Base-by-base conservation (phyloP, 2,113 vertebrate species). In the Orycteropus afer region DNA sequence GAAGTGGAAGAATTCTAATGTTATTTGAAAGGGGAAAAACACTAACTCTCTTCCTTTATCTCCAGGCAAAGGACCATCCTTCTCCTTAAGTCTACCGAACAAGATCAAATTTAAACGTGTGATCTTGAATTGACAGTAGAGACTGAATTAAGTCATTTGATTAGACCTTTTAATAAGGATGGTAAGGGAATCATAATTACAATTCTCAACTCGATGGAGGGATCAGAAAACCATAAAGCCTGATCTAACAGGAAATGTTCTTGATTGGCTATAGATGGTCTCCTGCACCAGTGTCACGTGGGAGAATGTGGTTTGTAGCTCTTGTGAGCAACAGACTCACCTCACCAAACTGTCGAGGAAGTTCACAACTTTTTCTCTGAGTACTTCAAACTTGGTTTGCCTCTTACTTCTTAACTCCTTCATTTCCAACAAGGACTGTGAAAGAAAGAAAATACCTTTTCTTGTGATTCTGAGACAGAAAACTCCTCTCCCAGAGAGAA, bases 381-480 rank as follows among this genome's bases (percentile, higher is more conserved):
- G 99, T 82, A 97, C 80, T 98, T 99, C 99, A 98, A 99, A 99
- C n/a, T 98, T 99, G 29, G 98, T 99, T 97, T 98, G 98, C 96
- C 98, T 99, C 98, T 99, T 99, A 92, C 77, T 94, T 86, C 99
- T 99, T 59, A 99, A 98, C 77, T 99, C 99, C 95, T 99, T 99
- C 99, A 99, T 98, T 98, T 99, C 99, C 97, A 99, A 94, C 97
- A 99, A 98, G 4, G 99, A 98, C 99, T 99, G 95, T 1, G 96
- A 95, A 92, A 96, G 22, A 94, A 94, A 96, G 53, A 94, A 97
- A 2, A 97, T 4, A 42, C 1, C 80, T 94, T 88, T 93, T 95
- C 42, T 93, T 96, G 86, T 95, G 92, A 97, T 69, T 93, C 8
- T 40, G 74, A 81, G 92, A 90, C 73, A 91, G 69, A 17, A 95